These are phyloP conservation scores for Pardalotus punctatus DNA, from an alignment of 2,113 vertebrate species.

Conservation along the genomic window DNA sequence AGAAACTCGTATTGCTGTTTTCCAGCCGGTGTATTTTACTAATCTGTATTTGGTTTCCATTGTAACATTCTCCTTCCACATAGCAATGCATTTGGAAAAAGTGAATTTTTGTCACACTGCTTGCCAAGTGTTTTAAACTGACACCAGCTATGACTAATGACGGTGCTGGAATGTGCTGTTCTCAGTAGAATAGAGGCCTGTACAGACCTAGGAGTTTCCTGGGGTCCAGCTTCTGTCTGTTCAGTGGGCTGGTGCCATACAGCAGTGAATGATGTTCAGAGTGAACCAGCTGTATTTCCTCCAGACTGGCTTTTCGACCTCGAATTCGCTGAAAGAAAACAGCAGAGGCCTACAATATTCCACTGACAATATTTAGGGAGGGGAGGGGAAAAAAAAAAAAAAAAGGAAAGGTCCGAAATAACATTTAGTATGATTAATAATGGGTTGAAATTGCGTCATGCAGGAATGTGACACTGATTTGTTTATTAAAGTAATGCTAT, in stretches of 20 bases:
- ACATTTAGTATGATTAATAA: conserved; percentile 77
- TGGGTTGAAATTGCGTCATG: conserved; percentile 66
- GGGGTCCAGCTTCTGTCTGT: conserved; percentile 82
- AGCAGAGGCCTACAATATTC: conserved; percentile 74
- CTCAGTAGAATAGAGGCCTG: conserved; percentile 70
- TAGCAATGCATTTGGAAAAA: conserved; percentile 68
- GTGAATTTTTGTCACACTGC: conserved; percentile 67
- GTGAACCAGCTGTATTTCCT: conserved; percentile 85
- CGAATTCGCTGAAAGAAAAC: conserved; percentile 82
- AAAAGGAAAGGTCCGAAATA: conserved; percentile 53
- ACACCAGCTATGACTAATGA: conserved; percentile 77
- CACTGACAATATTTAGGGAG: conserved; percentile 70
- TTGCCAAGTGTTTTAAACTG: conserved; percentile 76
- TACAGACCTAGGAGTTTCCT: conserved; percentile 80
- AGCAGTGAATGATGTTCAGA: conserved; percentile 82
- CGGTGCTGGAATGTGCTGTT: conserved; percentile 74
- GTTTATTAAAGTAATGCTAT: conserved; percentile 59
- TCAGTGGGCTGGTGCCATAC: conserved; percentile 80
- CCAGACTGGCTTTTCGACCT: conserved; percentile 85
- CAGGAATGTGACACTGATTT: conserved; percentile 72
- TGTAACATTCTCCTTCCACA: conserved; percentile 57
- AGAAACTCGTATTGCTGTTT: conserved; percentile 7
- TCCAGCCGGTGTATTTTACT: conserved; percentile 44
- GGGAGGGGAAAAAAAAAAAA: background rate
- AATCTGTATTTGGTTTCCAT: conserved; percentile 54